phyloP scores from a whole-genome alignment of 2,797 vertebrate genomes.

The Meriones psammophilus region DNA sequence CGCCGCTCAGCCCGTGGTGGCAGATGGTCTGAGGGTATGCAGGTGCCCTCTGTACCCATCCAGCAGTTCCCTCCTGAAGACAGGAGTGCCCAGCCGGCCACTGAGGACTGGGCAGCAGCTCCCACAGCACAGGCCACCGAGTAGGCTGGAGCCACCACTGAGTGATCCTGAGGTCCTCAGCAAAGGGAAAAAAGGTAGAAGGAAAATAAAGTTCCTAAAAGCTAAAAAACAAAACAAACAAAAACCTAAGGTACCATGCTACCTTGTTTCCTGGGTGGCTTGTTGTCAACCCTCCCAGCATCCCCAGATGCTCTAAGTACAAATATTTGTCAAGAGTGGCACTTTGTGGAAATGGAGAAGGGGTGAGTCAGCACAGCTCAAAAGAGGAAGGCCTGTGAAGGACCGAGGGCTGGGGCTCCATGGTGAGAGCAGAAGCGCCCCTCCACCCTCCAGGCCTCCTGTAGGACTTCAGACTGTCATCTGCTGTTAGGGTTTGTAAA shows the following conservation, averaged over 20 bases:
- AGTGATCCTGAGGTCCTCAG: too few relatives aligned
- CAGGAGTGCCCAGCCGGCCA: too few relatives aligned
- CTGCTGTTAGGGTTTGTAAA: background rate
- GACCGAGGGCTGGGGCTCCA: rapidly evolving
- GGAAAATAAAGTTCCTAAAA: too few relatives aligned
- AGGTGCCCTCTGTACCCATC: too few relatives aligned
- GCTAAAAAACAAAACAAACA: too few relatives aligned
- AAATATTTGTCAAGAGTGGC: background rate
- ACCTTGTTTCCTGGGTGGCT: background rate
- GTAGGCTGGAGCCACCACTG: too few relatives aligned
- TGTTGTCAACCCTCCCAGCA: background rate
- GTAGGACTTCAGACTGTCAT: background rate
- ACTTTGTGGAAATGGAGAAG: conserved; percentile 13
- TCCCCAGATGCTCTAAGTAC: background rate
- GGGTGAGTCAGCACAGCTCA: background rate
- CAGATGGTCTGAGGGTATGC: too few relatives aligned
- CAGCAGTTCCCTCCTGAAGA: too few relatives aligned
- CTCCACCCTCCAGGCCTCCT: background rate
- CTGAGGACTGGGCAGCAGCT: too few relatives aligned
- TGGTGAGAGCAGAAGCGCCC: rapidly evolving
- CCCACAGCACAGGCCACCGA: too few relatives aligned
- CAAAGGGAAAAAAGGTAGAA: too few relatives aligned
- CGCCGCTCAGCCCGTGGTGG: too few relatives aligned
- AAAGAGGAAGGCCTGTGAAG: background rate
- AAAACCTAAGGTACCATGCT: background rate